Evolutionary conservation across 2,113 vertebrate genomes (phyloP).

Genomic region (Bucco capensis): DNA sequence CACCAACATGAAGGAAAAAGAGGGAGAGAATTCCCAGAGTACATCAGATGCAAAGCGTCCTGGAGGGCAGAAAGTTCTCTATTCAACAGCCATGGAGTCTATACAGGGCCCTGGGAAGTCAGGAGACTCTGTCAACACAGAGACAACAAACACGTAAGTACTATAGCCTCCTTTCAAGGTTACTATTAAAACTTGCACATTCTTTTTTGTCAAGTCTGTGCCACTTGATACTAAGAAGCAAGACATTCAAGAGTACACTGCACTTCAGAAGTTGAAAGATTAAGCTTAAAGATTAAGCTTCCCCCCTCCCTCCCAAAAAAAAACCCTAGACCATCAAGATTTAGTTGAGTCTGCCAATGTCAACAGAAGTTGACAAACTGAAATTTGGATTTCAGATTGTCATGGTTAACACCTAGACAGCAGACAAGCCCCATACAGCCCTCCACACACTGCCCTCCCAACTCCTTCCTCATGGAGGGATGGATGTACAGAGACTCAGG

Average conservation of each 20-base stretch:
- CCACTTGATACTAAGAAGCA: not conserved
- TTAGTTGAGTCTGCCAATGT: too few relatives aligned
- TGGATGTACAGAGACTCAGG: too few relatives aligned
- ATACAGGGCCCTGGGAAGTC: conserved; percentile 94
- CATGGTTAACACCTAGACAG: too few relatives aligned
- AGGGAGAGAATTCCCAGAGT: conserved; percentile 78
- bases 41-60: conserved; percentile 81
- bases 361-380: too few relatives aligned
- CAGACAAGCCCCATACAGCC: too few relatives aligned
- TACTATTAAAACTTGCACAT: not conserved
- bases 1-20: conserved; percentile 80
- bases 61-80: conserved; percentile 89
- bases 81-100: conserved; percentile 97
- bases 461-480: too few relatives aligned
- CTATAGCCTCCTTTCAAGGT: not conserved
- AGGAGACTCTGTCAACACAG: conserved; percentile 81
- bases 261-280: too few relatives aligned
- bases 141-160: conserved; percentile 90
- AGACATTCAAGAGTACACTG: not conserved
- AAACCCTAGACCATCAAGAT: not conserved
- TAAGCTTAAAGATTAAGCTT: too few relatives aligned
- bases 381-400: too few relatives aligned
- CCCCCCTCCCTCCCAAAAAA: too few relatives aligned
- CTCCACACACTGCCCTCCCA: too few relatives aligned
- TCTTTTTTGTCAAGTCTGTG: not conserved